Evolutionary conservation across 2,888 invertebrate species (phyloP).

Genomic region (Tiphia femorata): DNA sequence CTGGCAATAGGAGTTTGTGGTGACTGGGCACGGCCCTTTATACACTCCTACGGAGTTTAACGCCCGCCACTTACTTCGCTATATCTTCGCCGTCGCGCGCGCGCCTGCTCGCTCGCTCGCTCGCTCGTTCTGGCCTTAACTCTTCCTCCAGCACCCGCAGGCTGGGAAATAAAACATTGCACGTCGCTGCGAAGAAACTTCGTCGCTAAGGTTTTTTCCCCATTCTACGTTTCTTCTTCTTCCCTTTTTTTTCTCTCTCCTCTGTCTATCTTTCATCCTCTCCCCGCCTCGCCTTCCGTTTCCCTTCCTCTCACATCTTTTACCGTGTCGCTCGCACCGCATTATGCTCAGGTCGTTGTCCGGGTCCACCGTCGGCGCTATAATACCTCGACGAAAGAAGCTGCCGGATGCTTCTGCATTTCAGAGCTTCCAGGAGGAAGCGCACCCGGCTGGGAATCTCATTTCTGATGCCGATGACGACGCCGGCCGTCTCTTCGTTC

Average conservation of each 20-base stretch:
- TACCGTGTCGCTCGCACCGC: constrained; percentile 19
- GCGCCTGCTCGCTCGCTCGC: constrained; percentile 3
- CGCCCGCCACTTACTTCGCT: constrained; percentile 48
- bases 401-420: too few relatives aligned
- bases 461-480: too few relatives aligned
- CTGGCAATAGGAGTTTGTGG: constrained; percentile 46
- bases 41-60: constrained; percentile 52
- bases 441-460: too few relatives aligned
- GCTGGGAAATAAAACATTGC: constrained; percentile 54
- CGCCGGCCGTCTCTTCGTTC: too few relatives aligned
- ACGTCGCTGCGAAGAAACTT: constrained; percentile 47
- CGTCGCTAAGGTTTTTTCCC: constrained; percentile 38
- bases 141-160: constrained; percentile 55
- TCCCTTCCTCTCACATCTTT: constrained; percentile 24
- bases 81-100: constrained; percentile 39
- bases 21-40: constrained; percentile 50
- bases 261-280: neutral
- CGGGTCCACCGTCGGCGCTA: constrained; percentile 3
- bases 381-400: too few relatives aligned
- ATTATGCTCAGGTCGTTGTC: constrained; percentile 21
- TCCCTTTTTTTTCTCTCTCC: neutral
- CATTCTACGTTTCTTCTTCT: constrained; percentile 7
- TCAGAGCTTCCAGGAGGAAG: too few relatives aligned
- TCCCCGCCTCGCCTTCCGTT: neutral
- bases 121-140: constrained; percentile 44